Base-by-base conservation (phyloP, 2,888 invertebrate species). In the Isoperla grammatica region DNA sequence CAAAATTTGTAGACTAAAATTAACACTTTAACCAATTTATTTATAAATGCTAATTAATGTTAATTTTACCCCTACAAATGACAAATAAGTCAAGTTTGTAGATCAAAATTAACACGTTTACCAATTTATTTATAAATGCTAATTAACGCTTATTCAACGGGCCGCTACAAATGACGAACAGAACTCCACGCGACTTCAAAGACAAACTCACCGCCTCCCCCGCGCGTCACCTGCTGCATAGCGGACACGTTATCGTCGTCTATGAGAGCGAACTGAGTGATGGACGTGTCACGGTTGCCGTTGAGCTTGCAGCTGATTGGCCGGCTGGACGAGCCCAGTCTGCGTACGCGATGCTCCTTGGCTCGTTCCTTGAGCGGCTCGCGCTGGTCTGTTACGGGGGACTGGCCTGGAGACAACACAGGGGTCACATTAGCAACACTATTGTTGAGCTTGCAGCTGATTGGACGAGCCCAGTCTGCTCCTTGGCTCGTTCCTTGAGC, bases 181-280 rank as follows among this genome's bases (percentile, higher is more conserved):
- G n/a, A n/a, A n/a, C n/a, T n/a, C n/a, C n/a, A n/a, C n/a, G n/a
- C n/a, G n/a, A n/a, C n/a, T n/a, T n/a, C n/a, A n/a, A n/a, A n/a
- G n/a, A n/a, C n/a, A n/a, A n/a, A n/a, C n/a, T 65, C 64, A 65
- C 78, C 78, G 1, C 92, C 92, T 0, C 93, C 93, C 13, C 92
- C 90, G 71, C 89, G 85, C 0, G 93, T 94, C 55, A 92, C 89
- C 79, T 93, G 93, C 71, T 93, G 93, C 65, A 89, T 72, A 0
- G 88, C 89, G 2, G 93, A 94, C 0, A 93, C 88, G 70, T 94
- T 94, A 66, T 94, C 94, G 71, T 95, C 95, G 71, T 95, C 95
- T 73, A 93, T 93, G 62, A 94, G 84, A 0, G 94, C 95, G 73
- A 91, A 94, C 73, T 95, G 94, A 4, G 90, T 90, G 68, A 87